Evolutionary conservation across 2,888 invertebrate species (phyloP).

Genomic region (Pseudococcus viburni): DNA sequence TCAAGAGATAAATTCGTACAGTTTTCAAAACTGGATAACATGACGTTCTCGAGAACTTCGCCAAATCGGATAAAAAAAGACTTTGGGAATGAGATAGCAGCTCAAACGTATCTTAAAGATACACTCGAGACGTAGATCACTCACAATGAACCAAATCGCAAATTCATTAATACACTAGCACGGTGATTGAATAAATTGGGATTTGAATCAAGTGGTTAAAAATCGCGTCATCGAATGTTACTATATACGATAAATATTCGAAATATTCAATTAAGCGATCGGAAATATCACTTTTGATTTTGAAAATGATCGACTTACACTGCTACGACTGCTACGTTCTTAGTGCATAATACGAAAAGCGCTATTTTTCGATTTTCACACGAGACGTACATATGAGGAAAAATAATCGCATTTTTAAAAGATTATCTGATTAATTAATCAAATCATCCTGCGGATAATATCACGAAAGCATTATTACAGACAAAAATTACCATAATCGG

Average conservation of each 20-base stretch:
- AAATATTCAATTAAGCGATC: not conserved
- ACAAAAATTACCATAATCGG: conserved; percentile 62
- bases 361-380: not conserved
- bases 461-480: conserved; percentile 38
- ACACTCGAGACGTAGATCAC: not conserved
- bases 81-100: not conserved
- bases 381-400: not conserved
- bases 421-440: conserved; percentile 8
- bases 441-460: not conserved
- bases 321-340: not conserved
- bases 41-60: not conserved
- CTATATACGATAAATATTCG: not conserved
- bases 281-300: not conserved
- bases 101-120: not conserved
- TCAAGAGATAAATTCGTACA: not conserved
- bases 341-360: not conserved
- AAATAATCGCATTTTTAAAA: not conserved
- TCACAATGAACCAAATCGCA: not conserved
- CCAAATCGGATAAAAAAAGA: not conserved
- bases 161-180: not conserved
- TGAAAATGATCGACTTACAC: conserved; percentile 15
- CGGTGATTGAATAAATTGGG: not conserved
- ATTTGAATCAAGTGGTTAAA: not conserved
- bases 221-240: not conserved
- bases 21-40: not conserved